phyloP scores from a whole-genome alignment of 2,888 invertebrate species.

The Dendrolimus houi region DNA sequence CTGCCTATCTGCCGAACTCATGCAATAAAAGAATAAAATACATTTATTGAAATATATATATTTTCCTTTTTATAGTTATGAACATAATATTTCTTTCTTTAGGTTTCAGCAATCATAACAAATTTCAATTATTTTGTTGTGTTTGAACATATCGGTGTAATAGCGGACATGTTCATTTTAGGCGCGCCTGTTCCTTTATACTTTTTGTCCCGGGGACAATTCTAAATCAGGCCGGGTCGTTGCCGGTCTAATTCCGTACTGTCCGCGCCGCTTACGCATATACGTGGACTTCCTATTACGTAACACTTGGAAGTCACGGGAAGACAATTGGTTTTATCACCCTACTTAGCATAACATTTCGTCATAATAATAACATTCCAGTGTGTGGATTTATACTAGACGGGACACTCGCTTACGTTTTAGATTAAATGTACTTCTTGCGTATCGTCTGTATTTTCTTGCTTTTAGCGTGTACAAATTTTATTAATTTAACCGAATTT shows the following conservation, averaged over 20 bases:
- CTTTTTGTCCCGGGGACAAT: conserved; percentile 62
- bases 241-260: conserved; percentile 55
- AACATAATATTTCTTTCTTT: background rate
- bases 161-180: conserved; percentile 29
- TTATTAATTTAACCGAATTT: too few relatives aligned
- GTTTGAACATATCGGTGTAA: conserved; percentile 24
- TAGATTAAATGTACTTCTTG: too few relatives aligned
- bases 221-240: conserved; percentile 62
- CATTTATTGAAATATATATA: too few relatives aligned
- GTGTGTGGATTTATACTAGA: background rate
- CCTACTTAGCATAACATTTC: background rate
- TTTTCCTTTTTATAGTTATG: too few relatives aligned
- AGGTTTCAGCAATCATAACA: background rate
- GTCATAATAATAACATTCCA: background rate
- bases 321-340: conserved; percentile 33
- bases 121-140: background rate
- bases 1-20: too few relatives aligned
- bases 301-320: conserved; percentile 29
- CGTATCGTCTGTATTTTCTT: too few relatives aligned
- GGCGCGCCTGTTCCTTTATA: conserved; percentile 46
- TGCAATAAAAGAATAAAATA: too few relatives aligned
- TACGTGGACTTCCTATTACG: conserved; percentile 57
- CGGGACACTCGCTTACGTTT: too few relatives aligned
- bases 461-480: too few relatives aligned
- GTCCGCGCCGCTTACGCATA: conserved; percentile 21